A percentile compares a stretch with the other conserved stretches of the same genome.
Evolutionary conservation across 92 coral and sea anemone species (phyloP).

Genomic region (Epizoanthus scotinus): DNA sequence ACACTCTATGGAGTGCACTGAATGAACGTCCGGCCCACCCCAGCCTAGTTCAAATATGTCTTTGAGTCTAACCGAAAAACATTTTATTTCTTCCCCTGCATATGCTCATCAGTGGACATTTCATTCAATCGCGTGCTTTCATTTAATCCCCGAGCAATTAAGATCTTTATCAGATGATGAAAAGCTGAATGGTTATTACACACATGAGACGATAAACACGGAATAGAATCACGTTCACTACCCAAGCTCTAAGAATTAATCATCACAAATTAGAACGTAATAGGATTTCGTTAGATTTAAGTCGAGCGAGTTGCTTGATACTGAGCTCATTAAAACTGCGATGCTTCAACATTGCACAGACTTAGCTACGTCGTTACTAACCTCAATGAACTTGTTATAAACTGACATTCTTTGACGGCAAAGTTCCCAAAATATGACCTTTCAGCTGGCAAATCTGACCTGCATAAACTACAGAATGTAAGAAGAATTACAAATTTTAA

Average conservation of each 20-base stretch:
- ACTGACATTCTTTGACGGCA: too few relatives aligned
- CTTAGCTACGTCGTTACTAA: background rate
- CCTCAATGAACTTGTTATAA: too few relatives aligned
- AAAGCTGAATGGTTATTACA: conserved; percentile 21
- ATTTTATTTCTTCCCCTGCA: background rate
- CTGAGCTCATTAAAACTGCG: background rate
- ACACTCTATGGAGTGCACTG: background rate
- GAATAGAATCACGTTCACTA: conserved; percentile 10
- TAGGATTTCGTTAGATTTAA: conserved; percentile 14
- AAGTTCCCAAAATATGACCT: too few relatives aligned
- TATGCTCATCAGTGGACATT: background rate
- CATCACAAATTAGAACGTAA: conserved; percentile 15
- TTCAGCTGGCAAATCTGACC: too few relatives aligned
- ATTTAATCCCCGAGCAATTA: conserved; percentile 18
- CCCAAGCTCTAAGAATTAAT: background rate
- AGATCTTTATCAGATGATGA: conserved; percentile 39
- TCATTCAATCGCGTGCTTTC: conserved; percentile 27
- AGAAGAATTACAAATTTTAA: too few relatives aligned
- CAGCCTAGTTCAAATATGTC: background rate
- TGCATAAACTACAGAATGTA: too few relatives aligned
- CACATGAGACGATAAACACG: conserved; percentile 27
- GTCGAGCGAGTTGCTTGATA: conserved; percentile 2
- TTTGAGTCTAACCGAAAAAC: background rate
- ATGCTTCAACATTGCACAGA: conserved; percentile 8
- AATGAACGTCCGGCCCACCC: background rate